phyloP scores from a whole-genome alignment of 1,140 invertebrate species.

The Pseudachorutes palmiensis region DNA sequence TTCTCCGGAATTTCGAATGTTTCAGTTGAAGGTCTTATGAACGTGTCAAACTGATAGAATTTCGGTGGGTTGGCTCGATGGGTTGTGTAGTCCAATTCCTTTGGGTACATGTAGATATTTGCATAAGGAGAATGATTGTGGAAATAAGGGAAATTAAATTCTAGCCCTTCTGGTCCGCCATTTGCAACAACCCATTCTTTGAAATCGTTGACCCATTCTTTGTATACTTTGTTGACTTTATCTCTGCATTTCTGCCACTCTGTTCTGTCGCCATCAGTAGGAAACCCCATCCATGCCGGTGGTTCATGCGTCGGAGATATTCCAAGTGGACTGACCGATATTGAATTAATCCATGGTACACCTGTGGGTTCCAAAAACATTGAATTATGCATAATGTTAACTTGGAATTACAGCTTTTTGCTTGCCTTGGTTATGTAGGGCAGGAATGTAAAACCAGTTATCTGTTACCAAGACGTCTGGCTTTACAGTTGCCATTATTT shows the following conservation, averaged over 20 bases:
- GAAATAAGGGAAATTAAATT: constrained; percentile 1
- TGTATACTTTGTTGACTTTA: not conserved
- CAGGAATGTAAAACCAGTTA: not conserved
- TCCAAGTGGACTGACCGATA: not conserved
- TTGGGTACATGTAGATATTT: constrained; percentile 13
- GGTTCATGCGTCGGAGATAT: not conserved
- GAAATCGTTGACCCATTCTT: not conserved
- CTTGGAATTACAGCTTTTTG: not conserved
- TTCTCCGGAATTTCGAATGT: constrained; percentile 5
- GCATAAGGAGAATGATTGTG: constrained; percentile 3
- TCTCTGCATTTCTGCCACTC: not conserved
- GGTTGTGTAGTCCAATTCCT: constrained; percentile 6
- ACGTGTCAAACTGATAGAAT: not conserved
- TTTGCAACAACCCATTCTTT: not conserved
- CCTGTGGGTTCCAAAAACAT: not conserved
- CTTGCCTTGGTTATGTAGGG: not conserved
- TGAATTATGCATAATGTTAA: not conserved
- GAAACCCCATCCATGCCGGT: not conserved
- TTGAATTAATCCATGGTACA: not conserved
- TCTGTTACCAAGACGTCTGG: not conserved
- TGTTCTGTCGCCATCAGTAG: not conserved
- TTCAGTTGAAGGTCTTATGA: not conserved
- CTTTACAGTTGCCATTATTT: not conserved
- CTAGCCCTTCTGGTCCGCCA: not conserved
- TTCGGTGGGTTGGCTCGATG: not conserved